Evolutionary conservation across 2,797 vertebrate species (phyloP), one percentile per base, ranked within the genome.

Genomic region (Pseudomugil tenellus): DNA sequence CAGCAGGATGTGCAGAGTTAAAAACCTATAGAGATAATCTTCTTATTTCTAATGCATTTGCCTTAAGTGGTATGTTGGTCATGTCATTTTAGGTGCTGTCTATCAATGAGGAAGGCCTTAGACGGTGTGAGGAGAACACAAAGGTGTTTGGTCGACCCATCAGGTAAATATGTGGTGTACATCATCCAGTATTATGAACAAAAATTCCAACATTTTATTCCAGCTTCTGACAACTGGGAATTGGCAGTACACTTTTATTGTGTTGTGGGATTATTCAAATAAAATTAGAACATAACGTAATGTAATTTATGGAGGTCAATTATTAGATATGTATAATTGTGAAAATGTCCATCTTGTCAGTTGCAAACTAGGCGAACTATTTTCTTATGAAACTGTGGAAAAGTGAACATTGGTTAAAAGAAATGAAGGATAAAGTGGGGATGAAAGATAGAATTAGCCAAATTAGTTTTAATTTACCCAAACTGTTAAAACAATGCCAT

Each of bases 61-160:
- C 43, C 19, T 9, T 21, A 46, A 17, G n/a, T 31, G 28, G 11
- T 5, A 43, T 21, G 26, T 32, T 52, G 63, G 11, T 28, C 43
- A 12, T 82, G 56, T 78, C 37, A 1, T 75, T 57, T 58, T 59
- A 99, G 97, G 96, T 99, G 46, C 92, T 99, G 39, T 97, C 96
- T 0, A 97, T 99, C 77, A 98, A 96, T 0, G 97, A 99, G 79
- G 97, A 99, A 73, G 98, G 97, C 16, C 95, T 98, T 83, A 95
- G 94, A 85, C 93, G 94, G 19, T 98, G 97, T 61, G 96, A 97
- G 74, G 96, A 98, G 64, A 98, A 96, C 77, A 98, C 96, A 21
- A 96, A 92, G 63, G 81, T 94, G 74, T 96, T 97, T 2, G 96
- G 97, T 10, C 94, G 92, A 19, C 97, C 98, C n/a, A 98, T 99